phyloP scores from a whole-genome alignment of 1,140 invertebrate species.

The Cherax quadricarinatus region DNA sequence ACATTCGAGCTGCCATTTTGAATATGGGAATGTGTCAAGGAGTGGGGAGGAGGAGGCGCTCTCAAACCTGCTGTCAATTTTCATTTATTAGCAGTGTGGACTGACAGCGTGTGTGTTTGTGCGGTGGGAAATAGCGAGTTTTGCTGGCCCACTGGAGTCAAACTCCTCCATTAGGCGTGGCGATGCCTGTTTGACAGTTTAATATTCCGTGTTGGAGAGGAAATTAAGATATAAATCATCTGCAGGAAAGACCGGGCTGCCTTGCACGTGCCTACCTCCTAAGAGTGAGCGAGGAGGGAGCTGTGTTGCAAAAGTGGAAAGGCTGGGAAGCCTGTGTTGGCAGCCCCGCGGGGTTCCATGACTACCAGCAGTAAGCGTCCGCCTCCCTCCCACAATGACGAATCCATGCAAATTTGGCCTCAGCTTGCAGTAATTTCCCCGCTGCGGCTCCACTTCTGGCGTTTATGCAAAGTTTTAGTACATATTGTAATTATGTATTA shows the following conservation, averaged over 20 bases:
- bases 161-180: background rate
- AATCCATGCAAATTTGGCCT: conserved; percentile 60
- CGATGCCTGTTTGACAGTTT: background rate
- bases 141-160: background rate
- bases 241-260: background rate
- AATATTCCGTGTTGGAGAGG: background rate
- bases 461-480: conserved; percentile 68
- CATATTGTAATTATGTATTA: conserved; percentile 68
- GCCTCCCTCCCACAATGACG: conserved; percentile 56
- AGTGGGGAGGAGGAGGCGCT: conserved; percentile 52
- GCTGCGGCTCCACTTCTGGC: conserved; percentile 53
- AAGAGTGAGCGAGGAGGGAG: background rate
- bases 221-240: background rate
- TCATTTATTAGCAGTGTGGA: conserved; percentile 64
- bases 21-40: conserved; percentile 66
- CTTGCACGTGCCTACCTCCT: no score
- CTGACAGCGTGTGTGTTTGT: conserved; percentile 36
- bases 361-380: conserved; percentile 62
- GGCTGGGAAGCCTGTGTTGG: background rate
- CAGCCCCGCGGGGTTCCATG: conserved; percentile 54
- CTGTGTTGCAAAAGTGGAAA: background rate
- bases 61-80: conserved; percentile 51
- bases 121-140: background rate
- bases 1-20: conserved; percentile 64
- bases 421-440: conserved; percentile 65